These are phyloP conservation scores for Choloepus hoffmanni DNA, from an alignment of 2,113 vertebrate genomes.

Conservation along the genomic window DNA sequence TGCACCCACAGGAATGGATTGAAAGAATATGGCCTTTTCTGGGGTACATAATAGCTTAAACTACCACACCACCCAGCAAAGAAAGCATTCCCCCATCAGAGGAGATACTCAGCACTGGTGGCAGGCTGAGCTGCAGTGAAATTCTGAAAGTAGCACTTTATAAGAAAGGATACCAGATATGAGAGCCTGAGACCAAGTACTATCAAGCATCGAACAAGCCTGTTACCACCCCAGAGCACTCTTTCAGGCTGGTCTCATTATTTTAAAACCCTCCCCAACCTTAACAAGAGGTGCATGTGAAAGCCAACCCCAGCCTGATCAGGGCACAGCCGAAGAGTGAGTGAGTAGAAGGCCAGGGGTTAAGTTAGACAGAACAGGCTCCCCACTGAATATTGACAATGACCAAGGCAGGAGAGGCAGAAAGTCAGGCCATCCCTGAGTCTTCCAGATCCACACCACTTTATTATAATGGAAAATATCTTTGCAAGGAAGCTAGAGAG, in stretches of 20 bases:
- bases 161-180: not conserved
- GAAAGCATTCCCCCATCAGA: not conserved
- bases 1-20: no score
- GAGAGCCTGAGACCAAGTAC: not conserved
- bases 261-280: constrained; percentile 71
- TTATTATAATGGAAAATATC: constrained; percentile 66
- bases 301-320: not conserved
- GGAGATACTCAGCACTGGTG: not conserved
- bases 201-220: not conserved
- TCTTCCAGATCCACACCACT: constrained; percentile 63
- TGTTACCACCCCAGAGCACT: constrained; percentile 35
- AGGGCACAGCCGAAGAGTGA: constrained; percentile 55
- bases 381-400: constrained; percentile 69
- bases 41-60: no score
- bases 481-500: constrained; percentile 60
- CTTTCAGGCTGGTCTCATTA: constrained; percentile 49
- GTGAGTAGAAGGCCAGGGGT: constrained; percentile 57
- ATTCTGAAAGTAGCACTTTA: constrained; percentile 32
- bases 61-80: not conserved
- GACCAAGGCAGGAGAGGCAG: constrained; percentile 53
- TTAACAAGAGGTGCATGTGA: constrained; percentile 72
- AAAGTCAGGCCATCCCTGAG: constrained; percentile 64
- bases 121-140: not conserved
- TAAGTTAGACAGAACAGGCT: constrained; percentile 34
- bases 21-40: no score